These are phyloP conservation scores for Eulemur albifrons DNA, from an alignment of 2,797 vertebrate species.

Conservation along the genomic window DNA sequence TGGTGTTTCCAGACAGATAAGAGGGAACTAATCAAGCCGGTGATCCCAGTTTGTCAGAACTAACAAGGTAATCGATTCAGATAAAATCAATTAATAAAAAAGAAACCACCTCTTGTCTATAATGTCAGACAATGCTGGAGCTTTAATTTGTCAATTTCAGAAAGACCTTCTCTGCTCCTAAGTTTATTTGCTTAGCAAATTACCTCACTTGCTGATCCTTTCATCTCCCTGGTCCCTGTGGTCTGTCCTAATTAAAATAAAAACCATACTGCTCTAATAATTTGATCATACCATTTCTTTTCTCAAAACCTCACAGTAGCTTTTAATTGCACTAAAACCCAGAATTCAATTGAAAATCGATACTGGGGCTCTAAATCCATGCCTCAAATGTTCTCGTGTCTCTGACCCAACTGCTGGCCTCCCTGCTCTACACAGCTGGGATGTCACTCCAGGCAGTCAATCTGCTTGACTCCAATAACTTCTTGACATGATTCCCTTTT, in stretches of 20 bases:
- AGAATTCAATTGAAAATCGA: slow-evolving; percentile 44
- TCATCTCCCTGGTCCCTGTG: neutral
- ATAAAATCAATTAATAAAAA: slow-evolving; percentile 30
- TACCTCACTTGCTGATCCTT: neutral
- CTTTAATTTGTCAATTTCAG: slow-evolving; percentile 44
- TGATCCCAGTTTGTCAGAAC: slow-evolving; percentile 41
- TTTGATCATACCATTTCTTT: slow-evolving; percentile 53
- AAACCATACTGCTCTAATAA: slow-evolving; percentile 54
- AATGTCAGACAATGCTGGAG: neutral
- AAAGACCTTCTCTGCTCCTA: neutral
- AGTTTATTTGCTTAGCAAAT: slow-evolving; percentile 39
- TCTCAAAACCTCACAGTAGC: slow-evolving; percentile 1
- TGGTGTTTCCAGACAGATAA: neutral
- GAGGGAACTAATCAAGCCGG: neutral
- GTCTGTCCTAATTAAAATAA: slow-evolving; percentile 61
- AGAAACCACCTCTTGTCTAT: neutral
- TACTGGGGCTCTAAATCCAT: neutral
- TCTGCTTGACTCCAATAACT: slow-evolving; percentile 40
- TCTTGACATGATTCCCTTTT: neutral
- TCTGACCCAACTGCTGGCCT: slow-evolving; percentile 18
- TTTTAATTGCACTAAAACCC: slow-evolving; percentile 50
- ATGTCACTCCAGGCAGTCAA: neutral
- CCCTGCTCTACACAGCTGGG: neutral
- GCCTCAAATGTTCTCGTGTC: neutral
- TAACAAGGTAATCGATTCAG: slow-evolving; percentile 49